Evolutionary conservation across 2,113 vertebrate genomes (phyloP).

Genomic region (Fregetta grallaria): DNA sequence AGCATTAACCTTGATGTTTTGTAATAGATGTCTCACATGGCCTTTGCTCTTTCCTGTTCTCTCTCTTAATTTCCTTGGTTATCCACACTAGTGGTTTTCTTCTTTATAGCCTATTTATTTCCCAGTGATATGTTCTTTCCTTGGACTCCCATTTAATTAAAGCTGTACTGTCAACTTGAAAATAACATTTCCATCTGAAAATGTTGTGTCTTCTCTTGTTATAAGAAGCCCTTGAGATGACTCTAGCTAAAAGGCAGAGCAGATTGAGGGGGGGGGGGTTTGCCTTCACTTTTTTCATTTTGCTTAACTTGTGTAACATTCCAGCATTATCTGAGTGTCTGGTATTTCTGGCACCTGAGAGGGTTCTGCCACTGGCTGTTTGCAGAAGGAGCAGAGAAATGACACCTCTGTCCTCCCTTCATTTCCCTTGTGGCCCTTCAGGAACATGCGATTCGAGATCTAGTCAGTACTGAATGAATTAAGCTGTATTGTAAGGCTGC

Average conservation of each 20-base stretch:
- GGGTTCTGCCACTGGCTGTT: neutral
- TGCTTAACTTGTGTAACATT: neutral
- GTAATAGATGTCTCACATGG: slow-evolving; percentile 24
- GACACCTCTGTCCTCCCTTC: neutral
- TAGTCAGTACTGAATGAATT: neutral
- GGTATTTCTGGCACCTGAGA: neutral
- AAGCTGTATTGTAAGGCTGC: neutral
- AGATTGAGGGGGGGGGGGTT: neutral
- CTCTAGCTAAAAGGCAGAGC: neutral
- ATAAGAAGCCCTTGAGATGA: neutral
- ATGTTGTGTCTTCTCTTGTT: slow-evolving; percentile 39
- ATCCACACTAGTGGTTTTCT: slow-evolving; percentile 23
- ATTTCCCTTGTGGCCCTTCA: neutral
- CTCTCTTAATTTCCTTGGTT: slow-evolving; percentile 53
- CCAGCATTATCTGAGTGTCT: neutral
- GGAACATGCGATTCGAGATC: neutral
- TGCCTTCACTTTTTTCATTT: neutral
- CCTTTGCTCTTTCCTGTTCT: slow-evolving; percentile 48
- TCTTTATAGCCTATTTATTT: slow-evolving; percentile 55
- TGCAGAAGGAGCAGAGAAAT: neutral
- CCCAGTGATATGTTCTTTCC: neutral
- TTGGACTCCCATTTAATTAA: slow-evolving; percentile 61
- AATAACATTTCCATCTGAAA: slow-evolving; percentile 52
- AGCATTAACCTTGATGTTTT: slow-evolving; percentile 39
- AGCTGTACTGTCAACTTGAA: slow-evolving; percentile 21